Evolutionary conservation across 2,888 invertebrate species (phyloP).

Genomic region (Zeuzera pyrina): DNA sequence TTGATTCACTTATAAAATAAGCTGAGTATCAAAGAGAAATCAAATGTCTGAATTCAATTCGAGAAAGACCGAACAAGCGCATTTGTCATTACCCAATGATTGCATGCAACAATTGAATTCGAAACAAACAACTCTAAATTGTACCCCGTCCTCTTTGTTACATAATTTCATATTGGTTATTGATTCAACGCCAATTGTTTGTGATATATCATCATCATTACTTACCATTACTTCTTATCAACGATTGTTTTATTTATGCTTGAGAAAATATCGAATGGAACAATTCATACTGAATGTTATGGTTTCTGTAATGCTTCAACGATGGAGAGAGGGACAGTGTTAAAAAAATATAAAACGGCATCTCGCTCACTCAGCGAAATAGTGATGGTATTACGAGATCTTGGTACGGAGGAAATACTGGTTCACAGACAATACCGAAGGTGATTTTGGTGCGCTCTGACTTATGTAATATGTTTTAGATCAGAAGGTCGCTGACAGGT

Average conservation of each 20-base stretch:
- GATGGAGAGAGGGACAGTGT: too few species aligned
- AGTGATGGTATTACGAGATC: too few species aligned
- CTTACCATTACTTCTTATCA: slow-evolving; percentile 35
- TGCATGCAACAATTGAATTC: slow-evolving; percentile 12
- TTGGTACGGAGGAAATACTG: too few species aligned
- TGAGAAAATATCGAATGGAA: slow-evolving; percentile 21
- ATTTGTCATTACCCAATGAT: slow-evolving; percentile 29
- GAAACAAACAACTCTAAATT: slow-evolving; percentile 5
- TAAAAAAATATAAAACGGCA: too few species aligned
- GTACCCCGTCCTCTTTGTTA: slow-evolving; percentile 29
- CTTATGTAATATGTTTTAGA: slow-evolving; percentile 31
- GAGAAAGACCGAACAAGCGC: too few species aligned
- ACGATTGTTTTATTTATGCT: slow-evolving; percentile 28
- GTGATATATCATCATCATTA: slow-evolving; percentile 30
- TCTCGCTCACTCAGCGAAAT: too few species aligned
- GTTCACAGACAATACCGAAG: slow-evolving; percentile 35
- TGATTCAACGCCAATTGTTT: slow-evolving; percentile 31
- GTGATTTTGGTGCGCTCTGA: slow-evolving; percentile 23
- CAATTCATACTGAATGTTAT: slow-evolving; percentile 1
- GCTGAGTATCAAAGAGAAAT: too few species aligned
- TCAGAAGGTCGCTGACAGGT: slow-evolving; percentile 21
- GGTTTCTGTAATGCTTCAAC: too few species aligned
- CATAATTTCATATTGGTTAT: slow-evolving; percentile 34
- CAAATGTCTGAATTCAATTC: too few species aligned
- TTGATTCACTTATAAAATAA: too few species aligned